Evolutionary conservation across 1,140 invertebrate species (phyloP).

Genomic region (Schlechtendalia chinensis): DNA sequence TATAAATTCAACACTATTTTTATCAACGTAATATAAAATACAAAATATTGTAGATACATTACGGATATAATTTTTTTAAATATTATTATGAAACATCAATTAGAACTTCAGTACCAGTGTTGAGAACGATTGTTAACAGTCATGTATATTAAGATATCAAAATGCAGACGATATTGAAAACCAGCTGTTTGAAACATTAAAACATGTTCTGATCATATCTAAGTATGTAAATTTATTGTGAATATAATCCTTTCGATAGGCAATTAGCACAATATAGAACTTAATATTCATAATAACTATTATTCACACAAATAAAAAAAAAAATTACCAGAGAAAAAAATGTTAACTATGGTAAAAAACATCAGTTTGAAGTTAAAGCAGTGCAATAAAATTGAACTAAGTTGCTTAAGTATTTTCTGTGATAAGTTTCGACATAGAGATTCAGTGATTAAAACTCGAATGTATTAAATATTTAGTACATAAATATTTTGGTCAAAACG

Average conservation of each 20-base stretch:
- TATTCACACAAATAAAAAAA: not conserved
- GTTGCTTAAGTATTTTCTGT: not conserved
- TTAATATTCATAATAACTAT: not conserved
- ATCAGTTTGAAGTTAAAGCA: not conserved
- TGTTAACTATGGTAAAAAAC: not conserved
- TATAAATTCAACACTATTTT: too few species aligned
- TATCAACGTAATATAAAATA: not conserved
- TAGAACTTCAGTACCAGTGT: not conserved
- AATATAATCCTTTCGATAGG: not conserved
- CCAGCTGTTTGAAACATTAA: slow-evolving; percentile 36
- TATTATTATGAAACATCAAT: not conserved
- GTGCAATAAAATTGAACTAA: not conserved
- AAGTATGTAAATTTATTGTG: not conserved
- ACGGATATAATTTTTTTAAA: not conserved
- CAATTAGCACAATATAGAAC: not conserved
- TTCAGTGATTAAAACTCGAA: not conserved
- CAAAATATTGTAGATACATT: not conserved
- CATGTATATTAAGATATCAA: not conserved
- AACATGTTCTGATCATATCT: not conserved
- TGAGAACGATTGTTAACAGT: not conserved
- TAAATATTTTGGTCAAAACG: not conserved
- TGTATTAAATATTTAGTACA: not conserved
- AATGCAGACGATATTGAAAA: not conserved
- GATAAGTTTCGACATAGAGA: not conserved
- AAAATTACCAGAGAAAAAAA: not conserved